These are phyloP conservation scores for Agelas oroides DNA, from an alignment of 37 sponge, comb jelly and placozoan genomes.

Conservation along the genomic window DNA sequence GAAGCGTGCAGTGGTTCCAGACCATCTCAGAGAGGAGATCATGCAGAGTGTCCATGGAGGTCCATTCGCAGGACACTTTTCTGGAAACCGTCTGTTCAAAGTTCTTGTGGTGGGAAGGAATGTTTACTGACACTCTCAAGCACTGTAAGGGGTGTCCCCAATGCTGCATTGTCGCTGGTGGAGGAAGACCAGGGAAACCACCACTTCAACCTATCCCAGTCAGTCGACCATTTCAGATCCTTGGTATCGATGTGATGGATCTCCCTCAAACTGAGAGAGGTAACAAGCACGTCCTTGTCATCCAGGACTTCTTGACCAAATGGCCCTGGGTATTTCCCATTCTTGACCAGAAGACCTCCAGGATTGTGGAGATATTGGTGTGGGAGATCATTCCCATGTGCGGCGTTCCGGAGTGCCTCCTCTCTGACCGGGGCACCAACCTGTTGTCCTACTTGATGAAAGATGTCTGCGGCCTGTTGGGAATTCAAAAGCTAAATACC, in stretches of 20 bases:
- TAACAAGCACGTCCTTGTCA: constrained; percentile 43
- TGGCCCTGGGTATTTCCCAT: constrained; percentile 52
- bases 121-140: constrained; percentile 30
- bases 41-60: constrained; percentile 29
- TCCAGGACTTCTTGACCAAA: constrained; percentile 56
- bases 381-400: too few relatives aligned
- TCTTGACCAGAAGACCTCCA: constrained; percentile 36
- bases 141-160: constrained; percentile 38
- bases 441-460: too few relatives aligned
- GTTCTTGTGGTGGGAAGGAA: constrained; percentile 45
- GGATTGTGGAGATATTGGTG: too few relatives aligned
- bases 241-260: constrained; percentile 47
- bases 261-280: constrained; percentile 31
- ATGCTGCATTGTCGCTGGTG: constrained; percentile 3
- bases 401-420: too few relatives aligned
- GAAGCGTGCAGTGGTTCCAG: neutral
- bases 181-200: constrained; percentile 1
- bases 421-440: too few relatives aligned
- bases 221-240: constrained; percentile 37
- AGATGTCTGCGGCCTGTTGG: too few relatives aligned
- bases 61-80: constrained; percentile 48
- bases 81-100: constrained; percentile 18
- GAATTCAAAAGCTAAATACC: too few relatives aligned
- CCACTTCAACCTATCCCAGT: constrained; percentile 46
- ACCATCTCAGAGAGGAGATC: neutral